phyloP scores from a whole-genome alignment of 2,797 vertebrate genomes.

The Sebastiscus albofasciatus region DNA sequence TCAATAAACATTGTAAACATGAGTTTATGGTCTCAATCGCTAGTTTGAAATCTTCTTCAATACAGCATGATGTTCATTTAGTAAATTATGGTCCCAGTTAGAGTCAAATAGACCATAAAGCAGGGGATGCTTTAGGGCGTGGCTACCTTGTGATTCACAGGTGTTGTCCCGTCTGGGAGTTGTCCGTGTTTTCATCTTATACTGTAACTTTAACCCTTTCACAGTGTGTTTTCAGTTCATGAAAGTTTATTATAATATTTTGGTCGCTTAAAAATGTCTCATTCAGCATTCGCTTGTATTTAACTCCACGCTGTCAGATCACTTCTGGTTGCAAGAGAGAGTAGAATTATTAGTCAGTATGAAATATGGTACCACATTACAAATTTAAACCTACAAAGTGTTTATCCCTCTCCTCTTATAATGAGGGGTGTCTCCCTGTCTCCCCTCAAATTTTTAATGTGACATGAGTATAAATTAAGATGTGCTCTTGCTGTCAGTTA shows the following conservation, averaged over 20 bases:
- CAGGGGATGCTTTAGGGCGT: neutral
- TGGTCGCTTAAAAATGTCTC: too few species aligned
- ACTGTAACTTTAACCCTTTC: too few species aligned
- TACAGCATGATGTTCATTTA: neutral
- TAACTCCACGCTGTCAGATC: neutral
- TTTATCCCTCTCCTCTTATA: neutral
- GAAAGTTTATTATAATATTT: too few species aligned
- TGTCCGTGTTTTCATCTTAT: too few species aligned
- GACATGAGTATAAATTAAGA: slow-evolving; percentile 1
- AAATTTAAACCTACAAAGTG: neutral
- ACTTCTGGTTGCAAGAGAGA: neutral
- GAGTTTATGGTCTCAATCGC: neutral
- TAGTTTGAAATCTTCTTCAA: neutral
- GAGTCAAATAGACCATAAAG: neutral
- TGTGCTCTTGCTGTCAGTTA: slow-evolving; percentile 13
- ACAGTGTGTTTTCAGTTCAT: too few species aligned
- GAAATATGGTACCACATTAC: neutral
- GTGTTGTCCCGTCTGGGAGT: too few species aligned
- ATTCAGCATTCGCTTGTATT: neutral
- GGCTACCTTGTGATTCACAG: neutral
- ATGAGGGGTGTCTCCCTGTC: neutral
- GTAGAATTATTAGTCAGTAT: neutral
- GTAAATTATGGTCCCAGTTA: neutral
- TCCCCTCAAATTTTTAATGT: neutral
- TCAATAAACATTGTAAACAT: neutral